phyloP scores from a whole-genome alignment of 2,888 invertebrate species.

The Oscheius onirici region DNA sequence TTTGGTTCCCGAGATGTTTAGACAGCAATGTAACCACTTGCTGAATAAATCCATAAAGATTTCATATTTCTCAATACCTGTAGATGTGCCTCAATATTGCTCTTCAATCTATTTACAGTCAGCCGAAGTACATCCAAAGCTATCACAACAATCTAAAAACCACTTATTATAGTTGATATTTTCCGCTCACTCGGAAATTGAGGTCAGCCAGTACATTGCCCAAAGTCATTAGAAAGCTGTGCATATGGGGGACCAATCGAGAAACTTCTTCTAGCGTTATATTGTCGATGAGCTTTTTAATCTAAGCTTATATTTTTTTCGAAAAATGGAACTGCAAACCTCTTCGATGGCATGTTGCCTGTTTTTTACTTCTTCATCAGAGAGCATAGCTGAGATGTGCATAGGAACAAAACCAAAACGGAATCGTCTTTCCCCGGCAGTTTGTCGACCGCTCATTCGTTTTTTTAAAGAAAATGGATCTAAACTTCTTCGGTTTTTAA shows the following conservation, averaged over 20 bases:
- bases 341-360: constrained; percentile 53
- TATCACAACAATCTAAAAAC: constrained; percentile 72
- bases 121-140: constrained; percentile 74
- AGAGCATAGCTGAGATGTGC: constrained; percentile 72
- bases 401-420: constrained; percentile 74
- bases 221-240: constrained; percentile 78
- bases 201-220: constrained; percentile 78
- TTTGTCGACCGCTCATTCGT: constrained; percentile 21
- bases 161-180: not conserved
- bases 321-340: constrained; percentile 6
- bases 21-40: constrained; percentile 74
- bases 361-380: constrained; percentile 76
- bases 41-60: constrained; percentile 26
- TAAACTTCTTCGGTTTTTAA: not conserved
- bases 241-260: constrained; percentile 78
- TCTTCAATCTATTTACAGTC: constrained; percentile 73
- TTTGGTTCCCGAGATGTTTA: constrained; percentile 75
- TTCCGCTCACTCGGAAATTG: constrained; percentile 73
- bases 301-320: constrained; percentile 67
- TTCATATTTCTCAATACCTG: constrained; percentile 23
- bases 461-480: constrained; percentile 1
- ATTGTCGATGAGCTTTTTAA: constrained; percentile 75
- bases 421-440: constrained; percentile 38
- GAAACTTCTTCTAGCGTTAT: constrained; percentile 56
- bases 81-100: constrained; percentile 59